phyloP scores from a whole-genome alignment of 2,888 invertebrate genomes.

The Alloscopus bannaensis region DNA sequence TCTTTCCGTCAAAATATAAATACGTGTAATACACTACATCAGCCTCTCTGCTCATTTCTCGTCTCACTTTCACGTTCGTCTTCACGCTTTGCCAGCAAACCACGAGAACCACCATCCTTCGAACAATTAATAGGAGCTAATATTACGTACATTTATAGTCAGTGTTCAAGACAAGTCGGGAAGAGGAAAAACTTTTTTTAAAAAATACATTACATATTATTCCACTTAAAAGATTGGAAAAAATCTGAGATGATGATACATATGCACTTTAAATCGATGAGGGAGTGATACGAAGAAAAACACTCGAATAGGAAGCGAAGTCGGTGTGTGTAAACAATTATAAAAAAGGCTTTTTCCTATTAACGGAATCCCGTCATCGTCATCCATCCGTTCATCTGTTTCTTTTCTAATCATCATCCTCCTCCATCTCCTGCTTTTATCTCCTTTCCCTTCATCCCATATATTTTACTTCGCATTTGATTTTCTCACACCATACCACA shows the following conservation, averaged over 20 bases:
- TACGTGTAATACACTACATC: too few species aligned
- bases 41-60: too few species aligned
- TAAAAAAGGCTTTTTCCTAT: conserved; percentile 51
- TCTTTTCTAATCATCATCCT: conserved; percentile 22
- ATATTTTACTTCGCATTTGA: too few species aligned
- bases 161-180: too few species aligned
- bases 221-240: conserved; percentile 3
- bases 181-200: too few species aligned
- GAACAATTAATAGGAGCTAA: too few species aligned
- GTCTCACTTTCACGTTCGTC: conserved; percentile 15
- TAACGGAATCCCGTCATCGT: conserved; percentile 69
- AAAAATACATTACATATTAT: conserved; percentile 9
- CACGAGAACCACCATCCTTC: too few species aligned
- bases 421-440: background rate
- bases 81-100: background rate
- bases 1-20: background rate
- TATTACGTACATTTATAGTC: too few species aligned
- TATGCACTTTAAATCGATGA: background rate
- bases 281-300: background rate
- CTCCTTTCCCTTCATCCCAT: conserved; percentile 11
- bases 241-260: too few species aligned
- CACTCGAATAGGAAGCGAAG: conserved; percentile 8
- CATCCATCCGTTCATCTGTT: conserved; percentile 52
- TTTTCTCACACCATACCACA: conserved; percentile 15
- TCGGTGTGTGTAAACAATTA: conserved; percentile 62